Base-by-base conservation (phyloP, 2,888 invertebrate genomes). In the Andrena praecox region DNA sequence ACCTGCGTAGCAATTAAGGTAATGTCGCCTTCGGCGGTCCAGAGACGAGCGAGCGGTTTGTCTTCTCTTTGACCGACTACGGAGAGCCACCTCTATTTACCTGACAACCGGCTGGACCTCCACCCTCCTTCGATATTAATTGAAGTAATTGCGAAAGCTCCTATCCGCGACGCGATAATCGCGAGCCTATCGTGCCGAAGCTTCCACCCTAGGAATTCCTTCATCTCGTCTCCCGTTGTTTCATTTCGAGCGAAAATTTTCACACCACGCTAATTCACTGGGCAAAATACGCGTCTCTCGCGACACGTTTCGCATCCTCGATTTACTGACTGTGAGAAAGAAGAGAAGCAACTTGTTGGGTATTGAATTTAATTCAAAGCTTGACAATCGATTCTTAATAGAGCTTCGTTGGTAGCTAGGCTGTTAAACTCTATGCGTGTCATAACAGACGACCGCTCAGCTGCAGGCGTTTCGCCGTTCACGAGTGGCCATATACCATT, bases 1-100 rank as follows among this genome's bases (percentile, higher is more conserved):
- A 73, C 72, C 73, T 77, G 76, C 77, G 75, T 77, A 80, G 87
- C 89, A 92, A 92, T 92, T 91, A 91, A 88, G 89, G 88, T 91
- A 90, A 91, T 91, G 90, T 90, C 87, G 89, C 89, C 87, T 87
- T 88, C 83, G 89, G 89, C 85, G 78, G 59, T 82, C 60, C 68
- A 48, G 20, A 74, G 68, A 52, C 78, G 67, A 75, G 42, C 50
- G 33, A 59, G 35, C 66, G 24, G 64, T 72, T 80, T 62, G 70
- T 64, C 70, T 82, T 56, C 74, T 79, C 87, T 81, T 86, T 79
- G 77, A 73, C 56, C 52, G 54, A 42, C 59, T 48, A 27, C 35
- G 33, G 10, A 27, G 63, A 54, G 42, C 68, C 52, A n/a, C 70
- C 66, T 75, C 64, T 85, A 77, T 85, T 86, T 86, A 78, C 42